phyloP scores from a whole-genome alignment of 2,113 vertebrate species.

The Bothrops jararaca region DNA sequence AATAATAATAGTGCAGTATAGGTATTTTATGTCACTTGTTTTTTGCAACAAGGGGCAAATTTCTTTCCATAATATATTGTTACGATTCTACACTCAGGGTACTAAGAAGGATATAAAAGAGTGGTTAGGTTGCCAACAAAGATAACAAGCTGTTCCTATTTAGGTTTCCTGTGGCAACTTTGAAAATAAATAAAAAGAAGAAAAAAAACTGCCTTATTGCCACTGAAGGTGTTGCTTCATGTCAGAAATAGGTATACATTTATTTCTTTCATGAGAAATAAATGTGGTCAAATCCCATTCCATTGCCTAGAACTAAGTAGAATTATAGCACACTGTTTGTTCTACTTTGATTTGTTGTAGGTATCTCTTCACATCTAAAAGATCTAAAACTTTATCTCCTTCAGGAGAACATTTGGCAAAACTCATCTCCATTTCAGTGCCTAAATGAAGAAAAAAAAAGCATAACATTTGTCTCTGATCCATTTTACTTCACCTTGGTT shows the following conservation, averaged over 20 bases:
- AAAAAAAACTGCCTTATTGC: background rate
- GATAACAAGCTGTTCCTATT: background rate
- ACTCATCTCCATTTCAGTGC: background rate
- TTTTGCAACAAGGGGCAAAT: background rate
- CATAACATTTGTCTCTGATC: background rate
- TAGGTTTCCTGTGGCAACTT: background rate
- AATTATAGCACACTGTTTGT: background rate
- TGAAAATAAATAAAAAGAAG: background rate
- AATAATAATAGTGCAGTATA: background rate
- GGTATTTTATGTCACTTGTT: background rate
- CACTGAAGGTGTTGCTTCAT: background rate
- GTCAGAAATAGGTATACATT: background rate
- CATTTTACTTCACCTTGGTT: background rate
- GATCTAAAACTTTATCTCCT: background rate
- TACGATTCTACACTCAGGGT: background rate
- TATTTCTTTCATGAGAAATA: background rate
- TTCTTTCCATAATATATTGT: background rate
- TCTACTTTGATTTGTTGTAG: background rate
- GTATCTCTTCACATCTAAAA: background rate
- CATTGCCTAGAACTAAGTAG: background rate
- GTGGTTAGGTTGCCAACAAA: background rate
- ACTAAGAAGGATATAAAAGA: background rate
- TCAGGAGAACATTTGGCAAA: background rate
- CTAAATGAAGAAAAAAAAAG: background rate
- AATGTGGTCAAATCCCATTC: background rate